Evolutionary conservation across 2,113 vertebrate genomes (phyloP), one percentile per base, ranked within the genome.

Genomic region (Phodopus roborovskii): DNA sequence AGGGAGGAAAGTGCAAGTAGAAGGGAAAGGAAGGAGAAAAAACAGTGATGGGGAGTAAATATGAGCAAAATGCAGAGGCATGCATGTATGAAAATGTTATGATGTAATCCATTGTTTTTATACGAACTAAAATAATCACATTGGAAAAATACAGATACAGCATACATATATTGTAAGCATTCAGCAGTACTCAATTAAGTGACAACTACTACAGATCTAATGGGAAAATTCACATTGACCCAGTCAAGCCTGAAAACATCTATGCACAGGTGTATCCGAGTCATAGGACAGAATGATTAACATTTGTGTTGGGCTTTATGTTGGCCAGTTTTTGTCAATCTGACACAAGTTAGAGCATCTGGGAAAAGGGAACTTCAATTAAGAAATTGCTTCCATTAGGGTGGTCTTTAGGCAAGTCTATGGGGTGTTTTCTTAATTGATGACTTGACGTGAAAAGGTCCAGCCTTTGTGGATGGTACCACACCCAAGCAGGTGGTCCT

Each of bases 261-360:
- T 91, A 58, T 92, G 90, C 88, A 73, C 71, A 92, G 79, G 71
- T 82, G 39, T 75, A 83, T 39, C 89, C 77, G 22, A 39, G 53
- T 48, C 74, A 56, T 9, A 94, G 88, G 60, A 53, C 64, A 73
- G 36, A 92, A 94, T 6, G 48, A 71, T 48, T 88, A 86, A 91
- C 89, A 83, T 0, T 75, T 81, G 92, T 88, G 73, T 78, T 94
- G 81, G 77, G 91, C 92, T 92, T 28, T 30, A 16, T 30, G 28
- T 26, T 48, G 74, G 45, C 26, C 45, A 8, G 26, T 28, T 16
- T 8, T 16, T 39, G 26, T 64, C 15, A 62, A 30, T 22, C n/a
- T 17, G 15, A 39, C 58, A 64, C n/a, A 62, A 10, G 33, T 2
- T 10, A 56, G 50, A 45, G 39, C 19, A 28, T 19, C 58, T 64